Base-by-base conservation (phyloP, 2,888 invertebrate genomes). In the Drosophila nr. perissopoda region DNA sequence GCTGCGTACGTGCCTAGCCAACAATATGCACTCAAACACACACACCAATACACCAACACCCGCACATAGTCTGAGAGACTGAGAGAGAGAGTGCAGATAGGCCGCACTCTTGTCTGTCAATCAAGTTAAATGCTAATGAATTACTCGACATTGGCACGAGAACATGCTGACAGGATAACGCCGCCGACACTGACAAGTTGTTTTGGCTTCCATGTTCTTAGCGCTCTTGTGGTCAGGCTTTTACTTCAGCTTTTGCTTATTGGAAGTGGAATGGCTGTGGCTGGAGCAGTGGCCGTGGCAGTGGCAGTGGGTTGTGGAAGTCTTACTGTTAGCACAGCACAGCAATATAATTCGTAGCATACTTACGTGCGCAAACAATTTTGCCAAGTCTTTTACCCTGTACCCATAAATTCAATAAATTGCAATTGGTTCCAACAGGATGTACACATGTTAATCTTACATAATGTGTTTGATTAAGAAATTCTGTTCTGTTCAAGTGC, bases 91-190 rank as follows among this genome's bases (percentile, higher is more conserved):
- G 27, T 38, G 38, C n/a, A 27, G 18, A 56, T 53, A 7, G 70
- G 48, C 31, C 36, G 33, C 60, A 40, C 53, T 64, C 79, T 79
- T 71, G 86, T 79, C 77, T 90, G 89, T 89, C 91, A 88, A 90
- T 90, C 89, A 90, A 79, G 76, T 83, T 84, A 90, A 88, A 89
- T 90, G 88, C 84, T 89, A 88, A 88, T 88, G 91, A 88, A 88
- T 90, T 90, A 87, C 84, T 84, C 70, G 77, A 67, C 78, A 70
- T 72, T 67, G 63, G 73, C 60, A 66, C 52, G 65, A 77, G 78
- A 84, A 89, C 78, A 73, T 77, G 89, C 83, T 83, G 90, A 86
- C 90, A 90, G 85, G 60, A 74, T 67, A 79, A 75, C 65, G 70
- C 68, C 42, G 69, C 46, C 51, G 70, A 64, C 76, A 67, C 89